These are phyloP conservation scores for Caenorhabditis becei DNA, from an alignment of 2,888 invertebrate species.

Conservation along the genomic window DNA sequence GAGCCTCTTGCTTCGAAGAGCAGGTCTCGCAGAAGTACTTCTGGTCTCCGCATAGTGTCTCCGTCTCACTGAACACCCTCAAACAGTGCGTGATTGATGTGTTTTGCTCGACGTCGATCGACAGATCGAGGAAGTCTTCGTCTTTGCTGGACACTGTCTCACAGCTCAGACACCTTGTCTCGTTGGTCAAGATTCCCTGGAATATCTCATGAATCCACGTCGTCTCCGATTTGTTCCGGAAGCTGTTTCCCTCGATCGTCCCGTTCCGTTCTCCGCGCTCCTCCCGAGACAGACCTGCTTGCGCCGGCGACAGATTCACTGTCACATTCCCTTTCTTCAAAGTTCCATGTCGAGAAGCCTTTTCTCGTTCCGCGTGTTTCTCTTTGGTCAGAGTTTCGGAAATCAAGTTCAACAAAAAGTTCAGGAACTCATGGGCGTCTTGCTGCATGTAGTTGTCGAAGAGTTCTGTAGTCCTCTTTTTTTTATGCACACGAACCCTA, in stretches of 20 bases:
- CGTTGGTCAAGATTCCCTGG: conserved; percentile 98
- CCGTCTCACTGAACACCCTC: conserved; percentile 90
- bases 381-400: conserved; percentile 90
- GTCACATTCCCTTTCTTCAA: conserved; percentile 59
- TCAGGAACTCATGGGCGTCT: conserved; percentile 99
- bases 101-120: conserved; percentile 99
- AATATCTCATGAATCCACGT: conserved; percentile 99
- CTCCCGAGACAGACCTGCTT: conserved; percentile 29
- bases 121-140: conserved; percentile 98
- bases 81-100: conserved; percentile 99
- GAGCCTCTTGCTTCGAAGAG: conserved; percentile 76
- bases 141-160: conserved; percentile 99
- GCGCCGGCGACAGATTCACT: conserved; percentile 46
- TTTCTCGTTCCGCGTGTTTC: conserved; percentile 66
- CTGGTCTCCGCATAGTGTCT: conserved; percentile 98
- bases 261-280: conserved; percentile 9
- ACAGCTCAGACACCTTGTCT: conserved; percentile 98
- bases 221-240: conserved; percentile 85
- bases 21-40: conserved; percentile 73
- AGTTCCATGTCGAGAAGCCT: conserved; percentile 61
- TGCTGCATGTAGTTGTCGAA: conserved; percentile 98
- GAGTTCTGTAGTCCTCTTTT: too few species aligned
- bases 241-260: conserved; percentile 19
- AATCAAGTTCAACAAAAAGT: conserved; percentile 98
- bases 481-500: conserved; percentile 59